A percentile compares a stretch with the other conserved stretches of the same genome.
These are phyloP conservation scores for Eupelmus urozonus DNA, from an alignment of 2,888 invertebrate species.

Conservation along the genomic window DNA sequence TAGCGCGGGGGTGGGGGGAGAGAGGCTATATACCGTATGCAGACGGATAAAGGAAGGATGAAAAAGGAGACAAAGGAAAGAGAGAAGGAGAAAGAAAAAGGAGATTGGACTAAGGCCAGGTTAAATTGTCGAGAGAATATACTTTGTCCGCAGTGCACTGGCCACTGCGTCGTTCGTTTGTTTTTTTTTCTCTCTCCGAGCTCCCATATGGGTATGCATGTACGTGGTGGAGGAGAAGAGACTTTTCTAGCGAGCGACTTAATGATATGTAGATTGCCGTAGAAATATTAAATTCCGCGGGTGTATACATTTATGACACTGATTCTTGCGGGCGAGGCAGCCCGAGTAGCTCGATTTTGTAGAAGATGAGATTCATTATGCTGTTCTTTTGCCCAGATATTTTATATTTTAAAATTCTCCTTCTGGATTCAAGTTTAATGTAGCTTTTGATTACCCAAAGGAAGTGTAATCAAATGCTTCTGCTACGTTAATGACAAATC, in stretches of 20 bases:
- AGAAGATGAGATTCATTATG: background rate
- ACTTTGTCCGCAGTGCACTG: slow-evolving; percentile 49
- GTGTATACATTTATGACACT: slow-evolving; percentile 7
- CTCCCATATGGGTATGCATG: too few species aligned
- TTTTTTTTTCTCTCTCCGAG: background rate
- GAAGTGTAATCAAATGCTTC: background rate
- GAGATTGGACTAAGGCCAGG: slow-evolving; percentile 51
- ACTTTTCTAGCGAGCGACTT: background rate
- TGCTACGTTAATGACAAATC: background rate
- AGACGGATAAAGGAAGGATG: slow-evolving; percentile 1
- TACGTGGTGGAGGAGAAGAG: background rate
- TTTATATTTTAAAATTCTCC: background rate
- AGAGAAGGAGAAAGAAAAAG: background rate
- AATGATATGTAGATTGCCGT: slow-evolving; percentile 48
- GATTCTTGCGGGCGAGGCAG: background rate
- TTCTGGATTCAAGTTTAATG: background rate
- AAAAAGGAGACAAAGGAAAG: background rate
- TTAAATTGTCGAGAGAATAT: slow-evolving; percentile 53
- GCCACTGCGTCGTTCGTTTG: slow-evolving; percentile 18
- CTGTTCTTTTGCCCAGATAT: background rate
- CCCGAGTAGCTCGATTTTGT: background rate
- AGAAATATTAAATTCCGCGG: slow-evolving; percentile 44
- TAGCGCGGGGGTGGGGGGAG: background rate
- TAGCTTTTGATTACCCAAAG: slow-evolving; percentile 30
- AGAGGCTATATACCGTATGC: slow-evolving; percentile 7